Base-by-base conservation (phyloP, 2,888 invertebrate species). In the Drosophila demipolita region DNA sequence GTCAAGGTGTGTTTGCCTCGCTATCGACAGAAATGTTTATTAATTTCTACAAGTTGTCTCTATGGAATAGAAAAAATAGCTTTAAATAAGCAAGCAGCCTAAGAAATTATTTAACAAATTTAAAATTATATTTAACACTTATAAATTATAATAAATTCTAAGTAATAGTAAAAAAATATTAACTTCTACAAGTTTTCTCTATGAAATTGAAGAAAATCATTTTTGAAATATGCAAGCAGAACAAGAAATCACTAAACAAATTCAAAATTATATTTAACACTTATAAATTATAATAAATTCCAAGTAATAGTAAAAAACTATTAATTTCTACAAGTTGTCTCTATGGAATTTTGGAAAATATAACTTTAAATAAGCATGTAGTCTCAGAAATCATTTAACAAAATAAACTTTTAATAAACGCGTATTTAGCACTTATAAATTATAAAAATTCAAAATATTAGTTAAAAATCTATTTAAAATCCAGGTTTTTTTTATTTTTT, bases 1-100 rank as follows among this genome's bases (percentile, higher is more conserved):
- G 62, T 60, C 58, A 72, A 80, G 62, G 38, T 45, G 63, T 49
- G 20, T 53, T 66, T 62, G 49, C 23, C 48, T 40, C 26, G 36
- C 11, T 3, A 12, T 9, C 23, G 45, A 8, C 23, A 15, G 2
- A 15, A 23, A 23, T 23, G 15, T 23, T 1, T 12, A 4, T 15
- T 15, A 0, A 23, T 45, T 23, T 45, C 4, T 15, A 3, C 3
- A 45, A 23, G 29, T 29, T 29, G 29, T 29, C 29, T 6, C 29
- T n/a, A n/a, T n/a, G n/a, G n/a, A n/a, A n/a, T n/a, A n/a, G n/a
- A n/a, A n/a, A n/a, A n/a, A n/a, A n/a, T n/a, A n/a, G n/a, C n/a
- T n/a, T n/a, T n/a, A 15, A 23, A 1, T 2, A 23, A 45, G 3
- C 15, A 45, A 12, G 7, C 45, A 20, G 20, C 12, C 3, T 1